A percentile compares a stretch with the other conserved stretches of the same genome.
phyloP scores from a whole-genome alignment of 2,888 invertebrate genomes.

The Frankliniella intonsa region DNA sequence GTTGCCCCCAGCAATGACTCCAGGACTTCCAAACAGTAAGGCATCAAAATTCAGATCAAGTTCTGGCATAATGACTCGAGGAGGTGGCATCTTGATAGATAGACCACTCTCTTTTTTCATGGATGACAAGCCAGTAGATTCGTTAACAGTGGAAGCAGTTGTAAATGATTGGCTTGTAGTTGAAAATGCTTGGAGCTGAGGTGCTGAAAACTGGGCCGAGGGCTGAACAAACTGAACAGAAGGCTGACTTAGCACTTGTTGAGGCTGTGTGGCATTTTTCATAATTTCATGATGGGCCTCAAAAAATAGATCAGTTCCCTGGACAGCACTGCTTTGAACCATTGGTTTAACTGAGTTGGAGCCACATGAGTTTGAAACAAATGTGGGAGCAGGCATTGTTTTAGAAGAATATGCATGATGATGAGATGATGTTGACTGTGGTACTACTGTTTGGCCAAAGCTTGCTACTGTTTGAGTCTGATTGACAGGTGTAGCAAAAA shows the following conservation, averaged over 20 bases:
- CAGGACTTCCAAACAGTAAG: constrained; percentile 4
- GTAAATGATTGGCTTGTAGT: neutral
- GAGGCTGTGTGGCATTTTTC: neutral
- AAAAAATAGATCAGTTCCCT: neutral
- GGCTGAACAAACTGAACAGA: neutral
- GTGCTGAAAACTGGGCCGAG: neutral
- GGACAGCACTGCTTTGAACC: neutral
- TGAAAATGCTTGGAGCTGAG: neutral
- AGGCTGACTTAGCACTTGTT: neutral
- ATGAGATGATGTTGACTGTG: neutral
- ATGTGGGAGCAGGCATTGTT: neutral
- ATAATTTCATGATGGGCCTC: neutral
- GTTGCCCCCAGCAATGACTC: constrained; percentile 30
- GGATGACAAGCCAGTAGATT: too few relatives aligned
- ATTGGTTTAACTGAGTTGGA: neutral
- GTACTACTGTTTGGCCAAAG: neutral
- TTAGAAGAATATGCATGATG: neutral
- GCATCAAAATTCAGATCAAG: neutral
- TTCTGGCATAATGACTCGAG: neutral
- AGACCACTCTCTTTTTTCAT: neutral
- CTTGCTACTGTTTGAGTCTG: neutral
- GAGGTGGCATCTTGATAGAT: neutral
- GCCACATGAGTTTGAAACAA: neutral
- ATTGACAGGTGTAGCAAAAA: neutral
- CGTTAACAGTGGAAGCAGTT: neutral